These are phyloP conservation scores for Anser cygnoides DNA, from an alignment of 2,113 vertebrate genomes.

Conservation along the genomic window DNA sequence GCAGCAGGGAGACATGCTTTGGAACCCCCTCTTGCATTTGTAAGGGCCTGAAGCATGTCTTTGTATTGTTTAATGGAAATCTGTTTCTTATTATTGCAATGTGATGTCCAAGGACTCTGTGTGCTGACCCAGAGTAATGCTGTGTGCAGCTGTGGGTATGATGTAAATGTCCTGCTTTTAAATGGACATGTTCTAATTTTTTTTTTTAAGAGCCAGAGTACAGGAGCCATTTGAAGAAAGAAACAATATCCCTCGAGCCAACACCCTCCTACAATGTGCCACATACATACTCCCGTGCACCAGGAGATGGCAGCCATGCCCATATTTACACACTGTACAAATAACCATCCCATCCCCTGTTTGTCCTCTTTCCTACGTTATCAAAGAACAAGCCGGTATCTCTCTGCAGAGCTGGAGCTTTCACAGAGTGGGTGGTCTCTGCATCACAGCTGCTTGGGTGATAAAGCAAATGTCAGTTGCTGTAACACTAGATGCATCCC, in stretches of 20 bases:
- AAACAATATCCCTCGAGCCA: neutral
- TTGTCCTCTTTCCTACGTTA: neutral
- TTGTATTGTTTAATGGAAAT: neutral
- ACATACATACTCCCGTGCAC: neutral
- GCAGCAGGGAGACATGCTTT: neutral
- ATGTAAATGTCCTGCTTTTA: constrained; percentile 22
- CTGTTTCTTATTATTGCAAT: constrained; percentile 37
- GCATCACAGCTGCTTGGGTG: rapidly evolving
- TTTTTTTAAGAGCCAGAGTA: neutral
- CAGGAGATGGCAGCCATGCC: neutral
- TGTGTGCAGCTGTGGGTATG: constrained; percentile 37
- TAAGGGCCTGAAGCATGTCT: neutral
- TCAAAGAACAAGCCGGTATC: rapidly evolving
- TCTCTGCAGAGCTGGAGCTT: neutral
- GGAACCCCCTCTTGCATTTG: neutral
- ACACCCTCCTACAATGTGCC: neutral
- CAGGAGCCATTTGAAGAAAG: rapidly evolving
- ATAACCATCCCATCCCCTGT: rapidly evolving
- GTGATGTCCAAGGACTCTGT: neutral
- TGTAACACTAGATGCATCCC: neutral
- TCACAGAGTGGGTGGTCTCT: neutral
- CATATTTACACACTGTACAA: neutral
- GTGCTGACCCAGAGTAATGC: neutral
- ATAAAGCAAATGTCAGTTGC: neutral
- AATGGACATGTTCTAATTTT: neutral